Percentiles rank a stretch among this genome's conserved stretches.
Conservation (phyloP, 1,140 invertebrate genomes). For the Rhysida immarginata region DNA sequence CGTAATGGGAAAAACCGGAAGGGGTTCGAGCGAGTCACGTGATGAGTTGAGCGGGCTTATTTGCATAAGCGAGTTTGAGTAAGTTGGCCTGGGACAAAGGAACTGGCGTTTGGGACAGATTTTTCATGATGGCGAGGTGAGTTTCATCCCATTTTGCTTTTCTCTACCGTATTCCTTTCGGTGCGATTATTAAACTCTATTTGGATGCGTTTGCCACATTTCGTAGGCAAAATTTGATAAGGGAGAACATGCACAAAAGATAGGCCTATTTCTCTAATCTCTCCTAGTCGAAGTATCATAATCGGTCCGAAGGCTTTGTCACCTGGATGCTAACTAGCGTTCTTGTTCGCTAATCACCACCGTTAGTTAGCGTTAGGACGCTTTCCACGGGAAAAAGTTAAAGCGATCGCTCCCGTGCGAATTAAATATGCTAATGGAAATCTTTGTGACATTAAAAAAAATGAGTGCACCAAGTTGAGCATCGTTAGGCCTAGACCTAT, state of each 20-base stretch:
- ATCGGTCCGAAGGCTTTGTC: background rate
- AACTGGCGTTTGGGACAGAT: slow-evolving; percentile 1
- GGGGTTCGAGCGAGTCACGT: slow-evolving; percentile 4
- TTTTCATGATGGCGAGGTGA: slow-evolving; percentile 2
- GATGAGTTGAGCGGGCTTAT: slow-evolving; percentile 4
- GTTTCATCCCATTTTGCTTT: background rate
- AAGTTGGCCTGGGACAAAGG: slow-evolving; percentile 6
- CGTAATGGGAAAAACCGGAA: too few species aligned
- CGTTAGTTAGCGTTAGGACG: too few species aligned
- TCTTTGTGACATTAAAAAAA: background rate
- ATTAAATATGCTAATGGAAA: background rate
- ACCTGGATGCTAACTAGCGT: background rate
- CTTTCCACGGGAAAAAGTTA: too few species aligned
- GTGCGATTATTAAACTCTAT: background rate
- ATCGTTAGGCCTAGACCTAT: background rate
- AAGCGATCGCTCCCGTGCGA: background rate
- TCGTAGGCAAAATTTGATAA: background rate
- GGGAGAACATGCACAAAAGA: slow-evolving; percentile 1
- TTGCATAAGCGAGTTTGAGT: slow-evolving; percentile 7
- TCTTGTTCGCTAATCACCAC: background rate
- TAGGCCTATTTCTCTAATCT: background rate
- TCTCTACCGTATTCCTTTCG: background rate
- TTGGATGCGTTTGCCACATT: background rate
- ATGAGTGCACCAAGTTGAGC: background rate
- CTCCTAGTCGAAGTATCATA: background rate